Evolutionary conservation across 1,140 invertebrate species (phyloP), one percentile per base, ranked within the genome.

Genomic region (Diachasmimorpha longicaudata): DNA sequence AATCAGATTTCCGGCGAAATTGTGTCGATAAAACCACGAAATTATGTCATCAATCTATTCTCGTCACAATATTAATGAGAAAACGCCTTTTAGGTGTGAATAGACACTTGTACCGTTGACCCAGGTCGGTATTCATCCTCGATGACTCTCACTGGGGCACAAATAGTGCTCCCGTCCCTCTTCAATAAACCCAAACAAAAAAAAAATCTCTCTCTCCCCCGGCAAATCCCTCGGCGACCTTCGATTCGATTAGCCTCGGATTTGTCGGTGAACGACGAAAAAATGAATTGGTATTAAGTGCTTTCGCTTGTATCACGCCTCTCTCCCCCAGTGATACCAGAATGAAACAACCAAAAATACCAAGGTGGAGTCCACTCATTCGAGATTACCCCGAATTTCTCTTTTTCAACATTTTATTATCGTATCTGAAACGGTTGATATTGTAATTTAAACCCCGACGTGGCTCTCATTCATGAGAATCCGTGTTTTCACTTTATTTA

Each of bases 221-320:
- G 46, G 25, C 73, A 42, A 70, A 48, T 78, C 75, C 36, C 52
- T 21, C 76, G 44, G n/a, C 66, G 72, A 76, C 71, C 81, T 79
- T 77, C 75, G 77, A 79, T 77, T 80, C 76, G 77, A 79, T 80
- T 79, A 79, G 76, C 70, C 48, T 52, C 74, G 75, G 76, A 80
- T 80, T 72, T 76, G 71, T 74, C 68, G 71, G 69, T 74, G 58
- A 58, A 73, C 73, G 71, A 80, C 67, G 72, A 76, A 80, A 80
- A 79, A 78, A 79, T 78, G 75, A 80, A 80, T 80, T 80, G 75
- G 77, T 77, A 80, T 80, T 80, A 79, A 80, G 75, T 78, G 79
- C 78, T 79, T 79, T 79, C 55, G 75, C 78, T 77, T 79, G 78
- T 79, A 77, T 69, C 75, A 37, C 55, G 44, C 42, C 55, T 70